Evolutionary conservation across 2,888 invertebrate species (phyloP), one percentile per base, ranked within the genome.

Genomic region (Rutpela maculata): DNA sequence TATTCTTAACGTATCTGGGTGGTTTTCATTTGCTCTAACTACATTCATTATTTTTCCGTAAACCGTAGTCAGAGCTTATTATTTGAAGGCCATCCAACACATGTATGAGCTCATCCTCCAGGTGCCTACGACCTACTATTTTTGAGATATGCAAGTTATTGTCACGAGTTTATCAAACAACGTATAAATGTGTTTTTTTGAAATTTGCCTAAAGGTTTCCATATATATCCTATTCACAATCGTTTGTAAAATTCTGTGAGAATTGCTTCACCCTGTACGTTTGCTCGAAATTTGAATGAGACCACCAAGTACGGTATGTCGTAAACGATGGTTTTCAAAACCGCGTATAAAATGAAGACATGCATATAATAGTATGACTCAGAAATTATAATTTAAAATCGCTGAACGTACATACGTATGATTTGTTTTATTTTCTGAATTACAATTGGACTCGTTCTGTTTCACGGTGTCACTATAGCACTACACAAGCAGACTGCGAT

Each of bases 381-480:
- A 43, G 65, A 65, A 65, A 65, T 65, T 65, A 65, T 43, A 65
- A 65, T 65, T 65, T 65, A 65, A 65, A 65, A 65, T 65, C 19
- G 65, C 19, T 31, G 15, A 35, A 63, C 19, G 31, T 63, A 63
- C 18, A 9, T 65, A 65, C 18, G 18, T 65, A 17, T 22, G 43
- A 38, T 43, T 65, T 43, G 65, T 65, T 65, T 65, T 65, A 65
- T 65, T 65, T 65, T 65, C 65, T 65, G 65, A 65, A 65, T 65
- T 18, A 65, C 10, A 43, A 65, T 65, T 22, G 43, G 31, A 43
- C 19, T 65, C 43, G 18, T 17, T 65, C 50, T 65, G 65, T 65
- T 65, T 43, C 43, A 19, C 65, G 19, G 43, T 65, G 65, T 43
- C 62, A 35, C 62, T 62, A 26, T n/a, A 63, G 15, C 62, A 63